phyloP scores from a whole-genome alignment of 2,113 vertebrate species.

The Macrotis lagotis region DNA sequence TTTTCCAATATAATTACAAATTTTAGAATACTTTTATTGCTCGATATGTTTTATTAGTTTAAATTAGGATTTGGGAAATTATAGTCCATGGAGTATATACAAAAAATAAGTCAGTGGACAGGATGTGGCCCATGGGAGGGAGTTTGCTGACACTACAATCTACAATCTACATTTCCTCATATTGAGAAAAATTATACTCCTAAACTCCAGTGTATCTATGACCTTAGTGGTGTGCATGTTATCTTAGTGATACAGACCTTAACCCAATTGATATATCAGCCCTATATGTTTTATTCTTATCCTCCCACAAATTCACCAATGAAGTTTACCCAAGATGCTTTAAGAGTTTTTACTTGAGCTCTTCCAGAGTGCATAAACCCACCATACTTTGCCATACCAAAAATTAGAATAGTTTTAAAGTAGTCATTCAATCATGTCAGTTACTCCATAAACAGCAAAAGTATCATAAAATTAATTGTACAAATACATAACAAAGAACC shows the following conservation, averaged over 20 bases:
- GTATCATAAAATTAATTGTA: constrained; percentile 9
- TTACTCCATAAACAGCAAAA: neutral
- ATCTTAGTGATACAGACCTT: neutral
- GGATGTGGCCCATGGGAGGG: neutral
- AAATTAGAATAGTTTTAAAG: neutral
- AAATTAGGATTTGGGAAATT: neutral
- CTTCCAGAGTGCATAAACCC: neutral
- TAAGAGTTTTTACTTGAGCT: neutral
- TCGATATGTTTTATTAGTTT: neutral
- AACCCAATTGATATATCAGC: neutral
- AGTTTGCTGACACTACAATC: neutral
- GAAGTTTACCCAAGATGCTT: neutral
- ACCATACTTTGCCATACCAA: neutral
- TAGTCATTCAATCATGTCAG: neutral
- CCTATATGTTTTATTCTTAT: neutral
- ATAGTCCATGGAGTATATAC: neutral
- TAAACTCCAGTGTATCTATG: neutral
- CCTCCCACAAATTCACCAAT: neutral
- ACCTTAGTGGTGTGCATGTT: neutral
- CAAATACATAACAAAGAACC: neutral
- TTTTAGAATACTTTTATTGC: neutral
- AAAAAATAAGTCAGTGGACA: neutral
- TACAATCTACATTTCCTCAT: neutral
- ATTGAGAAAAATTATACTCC: neutral
- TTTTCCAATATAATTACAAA: neutral